These are phyloP conservation scores for Pogonomyrmex californicus DNA, from an alignment of 1,140 invertebrate genomes.

Conservation along the genomic window DNA sequence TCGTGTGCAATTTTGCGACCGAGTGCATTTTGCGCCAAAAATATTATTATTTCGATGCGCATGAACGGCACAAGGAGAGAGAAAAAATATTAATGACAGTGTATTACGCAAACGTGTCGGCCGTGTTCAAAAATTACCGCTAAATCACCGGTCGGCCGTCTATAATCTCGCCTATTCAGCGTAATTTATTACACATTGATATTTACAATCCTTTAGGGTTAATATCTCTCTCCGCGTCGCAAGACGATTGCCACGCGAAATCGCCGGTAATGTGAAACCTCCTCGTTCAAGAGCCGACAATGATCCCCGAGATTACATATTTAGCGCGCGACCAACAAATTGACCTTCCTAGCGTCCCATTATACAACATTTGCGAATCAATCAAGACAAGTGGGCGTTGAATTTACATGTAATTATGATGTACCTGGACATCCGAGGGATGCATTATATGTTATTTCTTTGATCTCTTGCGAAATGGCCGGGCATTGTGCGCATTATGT, in stretches of 20 bases:
- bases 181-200: constrained; percentile 65
- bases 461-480: constrained; percentile 22
- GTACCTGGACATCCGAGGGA: background rate
- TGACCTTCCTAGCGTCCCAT: constrained; percentile 49
- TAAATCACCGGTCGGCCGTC: constrained; percentile 54
- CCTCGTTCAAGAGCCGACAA: constrained; percentile 47
- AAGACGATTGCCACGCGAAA: constrained; percentile 51
- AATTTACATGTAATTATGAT: constrained; percentile 58
- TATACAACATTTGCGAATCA: constrained; percentile 59
- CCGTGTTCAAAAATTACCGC: constrained; percentile 48
- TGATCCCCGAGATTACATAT: constrained; percentile 58
- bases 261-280: constrained; percentile 57
- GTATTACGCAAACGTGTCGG: constrained; percentile 37
- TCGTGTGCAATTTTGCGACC: constrained; percentile 34
- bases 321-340: constrained; percentile 56
- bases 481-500: background rate
- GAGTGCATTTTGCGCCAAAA: constrained; percentile 27
- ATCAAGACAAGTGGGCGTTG: constrained; percentile 47
- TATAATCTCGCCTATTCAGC: constrained; percentile 63
- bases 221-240: constrained; percentile 63
- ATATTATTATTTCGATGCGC: constrained; percentile 67
- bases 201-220: constrained; percentile 63
- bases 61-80: constrained; percentile 25
- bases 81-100: constrained; percentile 58
- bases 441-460: constrained; percentile 23